Percentiles rank a stretch among this genome's conserved stretches.
Evolutionary conservation across 2,888 invertebrate genomes (phyloP).

Genomic region (Cistogaster globosa): DNA sequence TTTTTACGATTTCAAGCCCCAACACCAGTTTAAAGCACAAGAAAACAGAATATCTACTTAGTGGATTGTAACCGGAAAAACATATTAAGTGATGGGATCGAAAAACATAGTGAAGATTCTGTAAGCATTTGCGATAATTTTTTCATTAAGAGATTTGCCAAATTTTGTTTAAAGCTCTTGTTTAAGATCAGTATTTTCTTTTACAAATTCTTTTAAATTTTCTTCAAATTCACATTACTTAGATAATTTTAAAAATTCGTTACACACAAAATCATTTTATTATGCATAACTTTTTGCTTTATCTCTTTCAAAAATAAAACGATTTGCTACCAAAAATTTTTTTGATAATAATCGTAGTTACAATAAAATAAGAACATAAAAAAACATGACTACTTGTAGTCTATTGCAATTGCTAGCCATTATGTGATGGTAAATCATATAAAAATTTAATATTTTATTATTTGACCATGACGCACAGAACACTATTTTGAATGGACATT

Average conservation of each 20-base stretch:
- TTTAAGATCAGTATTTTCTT: not conserved
- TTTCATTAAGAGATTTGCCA: no score
- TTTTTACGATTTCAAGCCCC: no score
- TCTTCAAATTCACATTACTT: not conserved
- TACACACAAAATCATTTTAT: not conserved
- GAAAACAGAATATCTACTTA: no score
- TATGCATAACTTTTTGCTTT: not conserved
- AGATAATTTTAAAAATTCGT: not conserved
- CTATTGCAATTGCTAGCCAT: constrained; percentile 46
- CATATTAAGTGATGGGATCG: no score
- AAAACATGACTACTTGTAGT: not conserved
- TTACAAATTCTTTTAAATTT: not conserved
- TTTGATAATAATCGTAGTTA: constrained; percentile 30
- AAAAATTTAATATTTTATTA: constrained; percentile 68
- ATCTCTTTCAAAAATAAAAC: constrained; percentile 9
- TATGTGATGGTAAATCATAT: constrained; percentile 62
- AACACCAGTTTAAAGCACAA: no score
- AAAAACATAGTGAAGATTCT: no score
- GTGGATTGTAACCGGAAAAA: no score
- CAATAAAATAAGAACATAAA: not conserved
- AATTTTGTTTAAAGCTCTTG: no score
- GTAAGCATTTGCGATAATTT: no score
- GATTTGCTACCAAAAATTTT: constrained; percentile 30
- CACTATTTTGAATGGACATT: constrained; percentile 37
- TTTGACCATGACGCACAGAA: constrained; percentile 64